Evolutionary conservation across 2,113 vertebrate species (phyloP), one percentile per base, ranked within the genome.

Genomic region (Anhinga rufa): DNA sequence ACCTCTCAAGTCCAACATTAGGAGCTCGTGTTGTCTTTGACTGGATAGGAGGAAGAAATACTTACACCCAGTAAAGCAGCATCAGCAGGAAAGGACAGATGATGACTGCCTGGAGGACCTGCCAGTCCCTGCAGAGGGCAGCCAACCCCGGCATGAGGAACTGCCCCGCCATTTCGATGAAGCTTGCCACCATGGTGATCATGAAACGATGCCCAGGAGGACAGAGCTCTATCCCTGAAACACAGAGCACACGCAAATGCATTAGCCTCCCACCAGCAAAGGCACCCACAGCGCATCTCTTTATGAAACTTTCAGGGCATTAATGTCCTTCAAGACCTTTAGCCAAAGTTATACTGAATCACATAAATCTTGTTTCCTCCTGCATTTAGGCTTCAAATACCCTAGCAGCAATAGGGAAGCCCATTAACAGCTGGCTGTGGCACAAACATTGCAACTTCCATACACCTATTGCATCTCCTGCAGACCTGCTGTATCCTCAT

Each of bases 161-260:
- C 98, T 99, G 99, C 82, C 99, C 99, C 0, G 98, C 99, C 97
- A 99, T 99, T 95, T 98, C 98, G 61, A 99, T 98, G 95, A 99
- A 99, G 93, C 98, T 99, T 4, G 99, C 99, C 98, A 99, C 99
- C 99, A 99, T 99, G 32, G 99, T 99, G 98, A 99, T 98, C 98
- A 99, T 99, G 98, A 99, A 99, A 15, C 99, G 99, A 97, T 99
- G 99, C 79, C 93, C 98, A 7, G 99, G 99, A 92, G 99, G 98
- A 92, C 99, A 99, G 83, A 99, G 98, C 98, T 99, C 99, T 93
- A 99, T 99, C 94, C 99, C 99, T 99, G 97, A 64, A 98, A 98
- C 64, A 96, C 94, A 95, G 75, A 94, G 32, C 22, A 85, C 40
- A 78, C 0, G 5, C 4, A 8, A 26, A 66, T 8, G 3, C 6